Evolutionary conservation across 2,113 vertebrate genomes (phyloP).

Genomic region (Myotis lucifugus): DNA sequence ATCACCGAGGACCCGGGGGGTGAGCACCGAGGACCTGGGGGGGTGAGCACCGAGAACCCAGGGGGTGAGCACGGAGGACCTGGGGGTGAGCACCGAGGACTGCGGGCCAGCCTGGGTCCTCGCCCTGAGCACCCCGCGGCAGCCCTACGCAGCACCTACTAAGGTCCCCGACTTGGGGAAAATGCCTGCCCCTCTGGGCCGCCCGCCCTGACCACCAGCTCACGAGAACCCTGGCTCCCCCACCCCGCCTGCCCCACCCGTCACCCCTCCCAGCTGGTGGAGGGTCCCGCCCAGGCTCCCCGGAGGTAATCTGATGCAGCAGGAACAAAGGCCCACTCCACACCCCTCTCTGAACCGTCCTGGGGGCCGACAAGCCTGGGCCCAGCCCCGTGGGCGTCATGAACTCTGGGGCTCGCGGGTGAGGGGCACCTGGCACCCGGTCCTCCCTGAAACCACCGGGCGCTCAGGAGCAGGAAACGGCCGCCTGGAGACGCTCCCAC

Average conservation of each 20-base stretch:
- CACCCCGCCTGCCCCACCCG: fast-evolving
- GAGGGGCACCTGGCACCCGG: no score
- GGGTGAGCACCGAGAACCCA: no score
- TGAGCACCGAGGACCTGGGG: no score
- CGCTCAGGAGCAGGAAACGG: background rate
- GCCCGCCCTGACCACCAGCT: background rate
- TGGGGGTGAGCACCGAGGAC: fast-evolving
- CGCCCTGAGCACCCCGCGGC: fast-evolving
- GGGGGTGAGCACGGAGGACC: background rate
- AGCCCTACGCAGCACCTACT: no score
- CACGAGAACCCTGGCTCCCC: background rate
- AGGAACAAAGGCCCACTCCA: background rate
- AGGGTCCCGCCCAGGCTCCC: background rate
- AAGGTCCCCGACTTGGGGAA: background rate
- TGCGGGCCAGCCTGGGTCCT: background rate
- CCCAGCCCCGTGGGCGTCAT: background rate
- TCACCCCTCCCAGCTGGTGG: background rate
- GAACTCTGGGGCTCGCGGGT: fast-evolving
- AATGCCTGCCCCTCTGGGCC: background rate
- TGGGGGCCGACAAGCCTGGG: background rate
- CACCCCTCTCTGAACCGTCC: background rate
- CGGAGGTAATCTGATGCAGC: fast-evolving
- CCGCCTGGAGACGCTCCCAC: background rate
- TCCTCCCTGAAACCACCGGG: background rate
- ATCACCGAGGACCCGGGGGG: no score